Percentiles rank a stretch among this genome's conserved stretches.
Evolutionary conservation across 2,888 invertebrate species (phyloP).

Genomic region (Blera fallax): DNA sequence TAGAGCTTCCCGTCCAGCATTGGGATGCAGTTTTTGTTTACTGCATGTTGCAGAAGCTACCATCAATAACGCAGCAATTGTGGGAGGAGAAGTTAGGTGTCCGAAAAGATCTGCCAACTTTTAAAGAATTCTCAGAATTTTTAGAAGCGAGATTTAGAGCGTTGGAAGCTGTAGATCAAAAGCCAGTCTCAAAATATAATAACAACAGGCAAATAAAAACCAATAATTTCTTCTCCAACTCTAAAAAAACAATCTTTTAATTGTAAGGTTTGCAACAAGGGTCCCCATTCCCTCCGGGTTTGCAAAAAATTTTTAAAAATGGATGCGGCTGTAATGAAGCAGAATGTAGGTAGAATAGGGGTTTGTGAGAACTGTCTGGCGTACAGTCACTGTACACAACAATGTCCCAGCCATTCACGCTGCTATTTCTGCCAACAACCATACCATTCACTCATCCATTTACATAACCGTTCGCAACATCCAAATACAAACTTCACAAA

Average conservation of each 20-base stretch:
- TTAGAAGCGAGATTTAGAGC: not conserved
- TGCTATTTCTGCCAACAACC: constrained; percentile 8
- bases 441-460: not conserved
- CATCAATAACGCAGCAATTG: no score
- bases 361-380: not conserved
- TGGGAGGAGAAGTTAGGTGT: not conserved
- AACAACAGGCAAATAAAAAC: not conserved
- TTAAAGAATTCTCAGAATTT: not conserved
- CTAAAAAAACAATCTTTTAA: not conserved
- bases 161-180: not conserved
- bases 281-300: not conserved
- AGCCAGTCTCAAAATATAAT: no score
- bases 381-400: constrained; percentile 7
- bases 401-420: not conserved
- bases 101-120: not conserved
- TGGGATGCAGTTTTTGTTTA: no score
- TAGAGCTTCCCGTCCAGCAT: no score
- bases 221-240: no score
- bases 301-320: constrained; percentile 15
- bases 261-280: not conserved
- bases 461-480: no score
- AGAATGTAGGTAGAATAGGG: no score
- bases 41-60: no score
- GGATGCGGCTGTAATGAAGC: not conserved
- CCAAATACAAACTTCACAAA: no score